phyloP scores from a whole-genome alignment of 1,140 invertebrate species.

The Plectus sambesii region DNA sequence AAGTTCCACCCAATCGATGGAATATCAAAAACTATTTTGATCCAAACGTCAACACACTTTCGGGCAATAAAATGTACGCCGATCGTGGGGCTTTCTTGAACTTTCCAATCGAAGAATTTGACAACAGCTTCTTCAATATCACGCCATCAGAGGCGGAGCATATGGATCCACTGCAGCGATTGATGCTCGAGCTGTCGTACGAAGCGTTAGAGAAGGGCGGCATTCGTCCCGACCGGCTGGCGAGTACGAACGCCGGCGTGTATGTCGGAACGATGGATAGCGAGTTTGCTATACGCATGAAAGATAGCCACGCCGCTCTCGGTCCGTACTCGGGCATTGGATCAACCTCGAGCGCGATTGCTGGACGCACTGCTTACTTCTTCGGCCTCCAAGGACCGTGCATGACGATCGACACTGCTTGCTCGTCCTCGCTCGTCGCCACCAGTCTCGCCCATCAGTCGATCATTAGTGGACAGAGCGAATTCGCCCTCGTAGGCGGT shows the following conservation, averaged over 20 bases:
- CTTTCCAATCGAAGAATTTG: conserved; percentile 46
- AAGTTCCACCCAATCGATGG: too few species aligned
- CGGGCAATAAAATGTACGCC: too few species aligned
- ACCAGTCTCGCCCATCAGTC: conserved; percentile 64
- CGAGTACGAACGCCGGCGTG: conserved; percentile 35
- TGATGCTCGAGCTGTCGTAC: conserved; percentile 51
- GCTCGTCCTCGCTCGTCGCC: conserved; percentile 76
- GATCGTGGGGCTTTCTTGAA: too few species aligned
- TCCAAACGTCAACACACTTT: too few species aligned
- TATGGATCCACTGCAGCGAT: conserved; percentile 52
- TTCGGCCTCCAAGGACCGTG: conserved; percentile 59
- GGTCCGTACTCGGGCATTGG: conserved; percentile 29
- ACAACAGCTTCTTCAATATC: conserved; percentile 53
- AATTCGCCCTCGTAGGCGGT: conserved; percentile 78
- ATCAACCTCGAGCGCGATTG: conserved; percentile 26
- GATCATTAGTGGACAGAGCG: conserved; percentile 68
- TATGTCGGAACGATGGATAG: conserved; percentile 29
- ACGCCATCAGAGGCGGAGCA: conserved; percentile 49
- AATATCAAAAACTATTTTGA: too few species aligned
- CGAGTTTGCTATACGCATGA: conserved; percentile 49
- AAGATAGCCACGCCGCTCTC: conserved; percentile 10
- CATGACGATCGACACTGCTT: conserved; percentile 81
- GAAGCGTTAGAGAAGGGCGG: conserved; percentile 35
- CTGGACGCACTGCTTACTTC: conserved; percentile 34
- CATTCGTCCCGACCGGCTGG: conserved; percentile 32